A percentile compares a stretch with the other conserved stretches of the same genome.
These are phyloP conservation scores for Heterodera carotae DNA, from an alignment of 1,140 invertebrate genomes.

Conservation along the genomic window DNA sequence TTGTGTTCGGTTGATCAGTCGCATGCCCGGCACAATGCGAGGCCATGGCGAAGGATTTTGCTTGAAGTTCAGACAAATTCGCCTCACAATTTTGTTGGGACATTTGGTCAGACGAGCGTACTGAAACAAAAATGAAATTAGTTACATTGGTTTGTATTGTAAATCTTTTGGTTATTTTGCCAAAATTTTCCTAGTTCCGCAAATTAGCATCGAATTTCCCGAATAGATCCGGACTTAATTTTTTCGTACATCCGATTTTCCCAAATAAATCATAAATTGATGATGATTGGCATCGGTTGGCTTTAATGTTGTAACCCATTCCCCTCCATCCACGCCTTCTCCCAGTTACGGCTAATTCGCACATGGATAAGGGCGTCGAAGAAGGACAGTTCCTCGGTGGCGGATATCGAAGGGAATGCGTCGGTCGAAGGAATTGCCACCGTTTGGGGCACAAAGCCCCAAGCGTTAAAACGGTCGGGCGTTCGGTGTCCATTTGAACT, in stretches of 20 bases:
- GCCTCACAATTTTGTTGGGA: slow-evolving; percentile 1
- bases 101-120: neutral
- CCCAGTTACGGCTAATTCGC: neutral
- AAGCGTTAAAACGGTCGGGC: slow-evolving; percentile 16
- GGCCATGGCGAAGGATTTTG: slow-evolving; percentile 10
- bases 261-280: no score
- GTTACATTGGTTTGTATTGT: no score
- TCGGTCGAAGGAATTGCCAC: neutral
- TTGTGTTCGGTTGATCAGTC: slow-evolving; percentile 10
- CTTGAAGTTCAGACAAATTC: slow-evolving; percentile 16
- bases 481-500: neutral
- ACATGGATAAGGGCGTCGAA: slow-evolving; percentile 29
- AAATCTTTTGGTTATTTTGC: no score
- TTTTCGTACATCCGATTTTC: no score
- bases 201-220: no score
- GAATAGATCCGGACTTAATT: no score
- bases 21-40: slow-evolving; percentile 9
- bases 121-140: slow-evolving; percentile 6
- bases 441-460: slow-evolving; percentile 19
- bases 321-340: neutral
- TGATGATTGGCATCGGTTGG: no score
- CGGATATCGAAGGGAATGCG: neutral
- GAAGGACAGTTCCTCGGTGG: slow-evolving; percentile 6
- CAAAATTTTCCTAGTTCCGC: no score
- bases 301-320: no score